Evolutionary conservation across 2,888 invertebrate species (phyloP), one percentile per base, ranked within the genome.

Genomic region (Polydrusus cervinus): DNA sequence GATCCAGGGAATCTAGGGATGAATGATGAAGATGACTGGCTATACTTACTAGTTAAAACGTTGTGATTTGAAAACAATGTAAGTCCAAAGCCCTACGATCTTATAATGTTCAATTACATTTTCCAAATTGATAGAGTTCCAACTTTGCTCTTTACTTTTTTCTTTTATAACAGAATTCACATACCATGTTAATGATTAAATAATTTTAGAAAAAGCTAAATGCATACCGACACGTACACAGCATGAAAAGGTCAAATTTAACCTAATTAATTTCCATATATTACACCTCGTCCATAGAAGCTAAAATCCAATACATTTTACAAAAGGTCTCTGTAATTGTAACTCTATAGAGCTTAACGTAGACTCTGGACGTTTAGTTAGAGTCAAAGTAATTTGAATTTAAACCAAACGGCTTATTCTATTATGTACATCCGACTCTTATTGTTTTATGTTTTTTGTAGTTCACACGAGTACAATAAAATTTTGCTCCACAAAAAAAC

Each of bases 371-470:
- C 18, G 10, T 60, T 60, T 18, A 10, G 40, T 60, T 16, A 38
- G 38, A 60, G 18, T 38, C 30, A 11, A 38, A 38, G 16, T 60
- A 34, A 60, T 60, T 60, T 60, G 57, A 38, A 60, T 60, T 60
- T 60, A 40, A 60, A 38, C 40, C 57, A 38, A 60, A 38, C 38
- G 38, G 38, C 38, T 60, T 60, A 38, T 60, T 38, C 57, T 18
- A 16, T 38, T 60, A 0, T 9, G 57, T 10, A 34, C 57, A 14
- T 34, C 34, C 34, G 57, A 60, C 16, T 38, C 30, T 60, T 38
- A 60, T 16, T 60, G 40, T 18, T 38, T 38, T 38, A 38, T 38
- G 38, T 60, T 60, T 53, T 30, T 6, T 53, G 13, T 25, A 13
- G 53, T 25, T 6, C 20, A 13, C 25, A 20, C 13, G 1, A 11